Evolutionary conservation across 2,113 vertebrate species (phyloP), one percentile per base, ranked within the genome.

Genomic region (Caretta caretta): DNA sequence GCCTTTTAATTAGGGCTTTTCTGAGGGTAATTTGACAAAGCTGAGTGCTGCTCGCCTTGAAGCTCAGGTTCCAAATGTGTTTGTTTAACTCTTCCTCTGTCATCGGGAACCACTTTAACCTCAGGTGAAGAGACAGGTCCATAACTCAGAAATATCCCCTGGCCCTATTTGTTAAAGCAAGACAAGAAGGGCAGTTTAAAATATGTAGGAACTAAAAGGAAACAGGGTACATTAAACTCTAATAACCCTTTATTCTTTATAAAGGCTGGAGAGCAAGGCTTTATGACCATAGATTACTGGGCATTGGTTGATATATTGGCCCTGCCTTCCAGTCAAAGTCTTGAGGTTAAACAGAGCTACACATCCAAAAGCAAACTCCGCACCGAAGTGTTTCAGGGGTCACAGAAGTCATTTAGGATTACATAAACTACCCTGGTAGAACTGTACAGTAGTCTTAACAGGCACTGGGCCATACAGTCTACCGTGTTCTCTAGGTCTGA

Each of bases 101-200:
- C 97, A 97, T 90, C 96, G 95, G 94, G 93, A 96, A 51, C 89
- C 95, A 96, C 94, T 97, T 97, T 83, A 97, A 56, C 90, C 87
- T 2, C 75, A 57, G 94, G 88, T 96, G 75, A 91, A 80, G 38
- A 84, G 46, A 4, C 38, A 10, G 90, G 46, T 57, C 72, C 72
- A 27, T 76, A 76, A 46, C 24, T 94, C 92, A 75, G 89, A 38
- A 54, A 93, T 85, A 13, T 84, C 88, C 95, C 42, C 27, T 0
- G 93, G 96, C 96, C 87, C 1, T 12, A 1, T 53, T 42, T 93
- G 94, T 75, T 86, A 81, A 49, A 92, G 91, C 82, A 86, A 2
- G 75, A 92, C 75, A 95, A 56, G 96, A 97, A 91, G 96, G 94
- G 96, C 90, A 83, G 90, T 80, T 81, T 89, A 89, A 91, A 93